phyloP scores from a whole-genome alignment of 2,797 vertebrate genomes.

The Myotis myotis region DNA sequence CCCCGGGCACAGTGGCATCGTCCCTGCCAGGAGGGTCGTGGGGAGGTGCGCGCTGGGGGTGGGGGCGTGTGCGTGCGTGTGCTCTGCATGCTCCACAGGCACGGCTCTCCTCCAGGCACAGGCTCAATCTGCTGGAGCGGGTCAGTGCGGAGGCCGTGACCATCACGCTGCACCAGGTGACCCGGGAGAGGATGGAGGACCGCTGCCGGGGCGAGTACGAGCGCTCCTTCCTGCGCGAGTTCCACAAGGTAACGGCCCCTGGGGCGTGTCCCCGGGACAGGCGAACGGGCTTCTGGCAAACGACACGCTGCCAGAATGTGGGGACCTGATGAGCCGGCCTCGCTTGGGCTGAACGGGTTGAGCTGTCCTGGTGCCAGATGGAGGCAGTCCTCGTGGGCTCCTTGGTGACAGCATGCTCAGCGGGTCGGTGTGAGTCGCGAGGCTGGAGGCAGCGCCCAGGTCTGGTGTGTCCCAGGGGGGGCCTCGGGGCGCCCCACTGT shows the following conservation, averaged over 20 bases:
- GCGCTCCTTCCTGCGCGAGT: conserved; percentile 93
- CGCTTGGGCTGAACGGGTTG: too few relatives aligned
- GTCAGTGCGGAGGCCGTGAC: conserved; percentile 95
- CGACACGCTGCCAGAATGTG: too few relatives aligned
- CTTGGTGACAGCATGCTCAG: fast-evolving
- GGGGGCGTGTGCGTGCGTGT: neutral
- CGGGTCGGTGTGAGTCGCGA: fast-evolving
- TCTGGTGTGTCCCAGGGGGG: neutral
- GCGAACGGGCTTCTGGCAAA: neutral
- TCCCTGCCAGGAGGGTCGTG: neutral
- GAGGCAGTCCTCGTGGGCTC: neutral
- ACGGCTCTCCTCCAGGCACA: conserved; percentile 83
- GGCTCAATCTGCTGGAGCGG: conserved; percentile 93
- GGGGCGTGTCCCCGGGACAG: fast-evolving
- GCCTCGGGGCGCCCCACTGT: fast-evolving
- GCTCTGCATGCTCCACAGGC: neutral
- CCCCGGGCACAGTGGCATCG: fast-evolving
- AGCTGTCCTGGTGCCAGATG: neutral
- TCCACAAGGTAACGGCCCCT: conserved; percentile 89
- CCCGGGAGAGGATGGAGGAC: conserved; percentile 95
- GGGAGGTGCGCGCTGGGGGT: fast-evolving
- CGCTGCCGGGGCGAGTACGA: conserved; percentile 96
- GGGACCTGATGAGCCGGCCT: neutral
- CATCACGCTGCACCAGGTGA: conserved; percentile 93
- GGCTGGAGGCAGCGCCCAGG: neutral